Percentiles rank a stretch among this genome's conserved stretches.
Evolutionary conservation across 2,888 invertebrate genomes (phyloP).

Genomic region (Drosophila villosipedis): DNA sequence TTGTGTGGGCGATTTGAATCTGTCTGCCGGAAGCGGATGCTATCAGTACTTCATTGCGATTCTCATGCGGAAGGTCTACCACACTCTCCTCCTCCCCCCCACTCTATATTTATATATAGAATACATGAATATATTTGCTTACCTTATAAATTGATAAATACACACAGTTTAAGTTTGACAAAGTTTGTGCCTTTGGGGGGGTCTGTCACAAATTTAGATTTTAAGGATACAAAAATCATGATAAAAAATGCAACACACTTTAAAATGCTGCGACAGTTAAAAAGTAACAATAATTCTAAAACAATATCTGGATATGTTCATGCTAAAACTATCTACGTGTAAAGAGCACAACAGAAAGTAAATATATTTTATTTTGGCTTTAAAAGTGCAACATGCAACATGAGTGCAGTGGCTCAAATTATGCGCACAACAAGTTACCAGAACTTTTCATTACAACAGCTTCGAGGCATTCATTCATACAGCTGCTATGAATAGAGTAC

Average conservation of each 20-base stretch:
- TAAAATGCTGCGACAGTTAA: background rate
- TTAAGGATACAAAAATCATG: background rate
- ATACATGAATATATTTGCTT: background rate
- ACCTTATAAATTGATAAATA: conserved; percentile 9
- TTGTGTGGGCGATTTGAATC: conserved; percentile 19
- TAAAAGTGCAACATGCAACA: conserved; percentile 47
- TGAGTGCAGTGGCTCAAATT: conserved; percentile 43
- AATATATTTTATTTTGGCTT: background rate
- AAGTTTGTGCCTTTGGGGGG: background rate
- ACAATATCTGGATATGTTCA: background rate
- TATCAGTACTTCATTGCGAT: conserved; percentile 46
- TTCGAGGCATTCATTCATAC: conserved; percentile 47
- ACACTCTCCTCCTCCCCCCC: background rate
- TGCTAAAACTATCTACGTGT: background rate
- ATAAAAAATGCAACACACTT: background rate
- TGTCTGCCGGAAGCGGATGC: conserved; percentile 46
- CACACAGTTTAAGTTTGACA: background rate
- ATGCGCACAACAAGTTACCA: conserved; percentile 48
- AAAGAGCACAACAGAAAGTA: background rate
- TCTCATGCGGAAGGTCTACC: conserved; percentile 11
- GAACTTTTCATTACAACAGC: conserved; percentile 71
- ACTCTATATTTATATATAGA: conserved; percentile 1
- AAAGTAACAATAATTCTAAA: background rate
- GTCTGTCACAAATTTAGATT: background rate
- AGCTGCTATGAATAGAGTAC: conserved; percentile 29